Percentiles rank a stretch among this genome's conserved stretches.
Conservation (phyloP, 1,140 invertebrate genomes). For the Centruroides vittatus region DNA sequence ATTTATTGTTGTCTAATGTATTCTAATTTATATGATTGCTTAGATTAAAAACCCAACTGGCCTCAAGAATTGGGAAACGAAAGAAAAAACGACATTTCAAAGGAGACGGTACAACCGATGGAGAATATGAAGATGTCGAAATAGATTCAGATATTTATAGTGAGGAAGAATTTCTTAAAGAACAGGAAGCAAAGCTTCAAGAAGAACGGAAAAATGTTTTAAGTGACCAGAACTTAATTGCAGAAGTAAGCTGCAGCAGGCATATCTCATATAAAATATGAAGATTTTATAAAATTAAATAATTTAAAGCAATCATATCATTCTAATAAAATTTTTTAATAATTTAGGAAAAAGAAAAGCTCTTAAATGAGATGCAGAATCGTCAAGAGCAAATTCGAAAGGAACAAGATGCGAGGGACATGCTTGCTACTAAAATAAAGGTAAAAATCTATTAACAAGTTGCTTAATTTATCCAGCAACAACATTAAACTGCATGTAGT, state of each 20-base stretch:
- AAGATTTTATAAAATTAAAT: too few species aligned
- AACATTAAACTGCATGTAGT: too few species aligned
- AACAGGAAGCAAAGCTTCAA: constrained; percentile 36
- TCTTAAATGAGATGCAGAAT: constrained; percentile 39
- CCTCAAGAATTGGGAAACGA: constrained; percentile 26
- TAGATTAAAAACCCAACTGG: constrained; percentile 31
- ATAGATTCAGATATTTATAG: constrained; percentile 26
- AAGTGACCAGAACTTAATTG: constrained; percentile 35
- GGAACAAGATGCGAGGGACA: constrained; percentile 39
- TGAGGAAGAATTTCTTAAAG: constrained; percentile 31
- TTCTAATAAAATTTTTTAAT: not conserved
- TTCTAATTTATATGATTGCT: not conserved
- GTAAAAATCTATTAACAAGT: not conserved
- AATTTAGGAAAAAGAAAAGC: constrained; percentile 40
- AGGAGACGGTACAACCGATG: constrained; percentile 19
- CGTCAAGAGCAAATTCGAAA: constrained; percentile 40
- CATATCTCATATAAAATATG: not conserved
- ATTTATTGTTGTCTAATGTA: not conserved
- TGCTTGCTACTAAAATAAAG: constrained; percentile 37
- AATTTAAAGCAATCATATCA: too few species aligned
- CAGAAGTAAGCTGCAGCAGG: constrained; percentile 26
- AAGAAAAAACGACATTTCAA: constrained; percentile 25
- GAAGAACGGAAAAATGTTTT: constrained; percentile 38
- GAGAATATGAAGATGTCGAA: constrained; percentile 19
- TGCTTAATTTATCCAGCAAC: not conserved